phyloP scores from a whole-genome alignment of 2,797 vertebrate species.

The Sebastes cheni region DNA sequence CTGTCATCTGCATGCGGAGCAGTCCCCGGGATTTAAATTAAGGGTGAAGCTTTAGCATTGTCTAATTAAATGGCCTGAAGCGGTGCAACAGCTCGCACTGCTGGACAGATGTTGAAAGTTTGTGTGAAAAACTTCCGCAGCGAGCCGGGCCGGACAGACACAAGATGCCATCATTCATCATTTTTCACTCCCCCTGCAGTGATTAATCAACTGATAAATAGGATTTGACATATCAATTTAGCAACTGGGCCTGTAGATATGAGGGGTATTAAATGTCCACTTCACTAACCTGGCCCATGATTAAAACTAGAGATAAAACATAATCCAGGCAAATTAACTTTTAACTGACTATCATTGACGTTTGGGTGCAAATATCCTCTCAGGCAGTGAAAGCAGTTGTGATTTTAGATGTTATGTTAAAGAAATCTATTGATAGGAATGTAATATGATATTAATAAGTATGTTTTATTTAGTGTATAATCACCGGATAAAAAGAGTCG shows the following conservation, averaged over 20 bases:
- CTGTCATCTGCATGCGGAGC: constrained; percentile 28
- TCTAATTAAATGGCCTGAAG: constrained; percentile 44
- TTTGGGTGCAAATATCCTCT: background rate
- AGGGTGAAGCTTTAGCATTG: background rate
- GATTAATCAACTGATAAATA: constrained; percentile 63
- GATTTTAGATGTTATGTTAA: background rate
- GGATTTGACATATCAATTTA: constrained; percentile 57
- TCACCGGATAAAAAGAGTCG: no score
- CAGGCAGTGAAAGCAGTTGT: background rate
- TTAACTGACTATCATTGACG: background rate
- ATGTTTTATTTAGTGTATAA: no score
- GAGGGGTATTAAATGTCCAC: constrained; percentile 39
- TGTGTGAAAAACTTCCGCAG: constrained; percentile 15
- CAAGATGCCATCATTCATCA: constrained; percentile 51
- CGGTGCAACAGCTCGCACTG: background rate
- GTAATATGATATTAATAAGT: no score
- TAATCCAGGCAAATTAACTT: constrained; percentile 15
- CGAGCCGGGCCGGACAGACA: background rate
- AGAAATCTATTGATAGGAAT: no score
- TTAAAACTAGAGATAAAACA: constrained; percentile 19
- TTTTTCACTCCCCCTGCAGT: constrained; percentile 39
- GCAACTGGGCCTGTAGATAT: constrained; percentile 19
- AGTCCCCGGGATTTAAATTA: constrained; percentile 10
- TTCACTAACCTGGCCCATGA: constrained; percentile 19
- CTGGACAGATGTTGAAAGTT: constrained; percentile 21